phyloP scores from a whole-genome alignment of 2,888 invertebrate species.

The Galeopsomyia nigrocyanea region DNA sequence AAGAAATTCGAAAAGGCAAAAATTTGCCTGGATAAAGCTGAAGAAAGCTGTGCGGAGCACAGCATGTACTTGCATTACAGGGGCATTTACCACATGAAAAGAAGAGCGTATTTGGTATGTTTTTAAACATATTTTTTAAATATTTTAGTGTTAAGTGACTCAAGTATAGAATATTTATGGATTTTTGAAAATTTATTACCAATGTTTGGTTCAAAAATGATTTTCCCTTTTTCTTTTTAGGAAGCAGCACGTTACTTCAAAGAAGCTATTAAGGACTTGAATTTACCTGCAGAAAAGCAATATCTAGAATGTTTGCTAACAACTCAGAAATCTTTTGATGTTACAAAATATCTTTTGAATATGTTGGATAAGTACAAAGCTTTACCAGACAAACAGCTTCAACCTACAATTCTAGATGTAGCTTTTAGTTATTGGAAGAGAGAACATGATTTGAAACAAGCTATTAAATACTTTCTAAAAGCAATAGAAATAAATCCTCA shows the following conservation, averaged over 20 bases:
- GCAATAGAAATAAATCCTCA: slow-evolving; percentile 26
- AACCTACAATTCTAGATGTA: slow-evolving; percentile 8
- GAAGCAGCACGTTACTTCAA: slow-evolving; percentile 29
- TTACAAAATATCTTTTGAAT: neutral
- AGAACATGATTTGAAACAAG: slow-evolving; percentile 1
- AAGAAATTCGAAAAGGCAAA: neutral
- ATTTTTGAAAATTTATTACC: too few species aligned
- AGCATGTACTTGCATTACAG: slow-evolving; percentile 32
- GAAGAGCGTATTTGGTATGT: slow-evolving; percentile 15
- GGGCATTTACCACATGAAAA: slow-evolving; percentile 30
- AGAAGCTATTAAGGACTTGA: slow-evolving; percentile 13
- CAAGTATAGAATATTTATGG: too few species aligned
- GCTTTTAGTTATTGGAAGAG: slow-evolving; percentile 18
- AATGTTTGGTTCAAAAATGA: neutral
- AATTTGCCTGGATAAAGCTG: slow-evolving; percentile 24
- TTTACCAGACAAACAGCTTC: slow-evolving; percentile 25
- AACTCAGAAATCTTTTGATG: slow-evolving; percentile 4
- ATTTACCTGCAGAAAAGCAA: slow-evolving; percentile 15
- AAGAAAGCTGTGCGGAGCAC: neutral
- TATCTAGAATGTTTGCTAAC: slow-evolving; percentile 25
- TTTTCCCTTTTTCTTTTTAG: neutral
- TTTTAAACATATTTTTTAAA: neutral
- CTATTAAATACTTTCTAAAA: slow-evolving; percentile 26
- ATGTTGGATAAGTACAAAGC: slow-evolving; percentile 18
- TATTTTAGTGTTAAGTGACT: neutral